Base-by-base conservation (phyloP, 2,888 invertebrate genomes). In the Gisinianus flammeolus region DNA sequence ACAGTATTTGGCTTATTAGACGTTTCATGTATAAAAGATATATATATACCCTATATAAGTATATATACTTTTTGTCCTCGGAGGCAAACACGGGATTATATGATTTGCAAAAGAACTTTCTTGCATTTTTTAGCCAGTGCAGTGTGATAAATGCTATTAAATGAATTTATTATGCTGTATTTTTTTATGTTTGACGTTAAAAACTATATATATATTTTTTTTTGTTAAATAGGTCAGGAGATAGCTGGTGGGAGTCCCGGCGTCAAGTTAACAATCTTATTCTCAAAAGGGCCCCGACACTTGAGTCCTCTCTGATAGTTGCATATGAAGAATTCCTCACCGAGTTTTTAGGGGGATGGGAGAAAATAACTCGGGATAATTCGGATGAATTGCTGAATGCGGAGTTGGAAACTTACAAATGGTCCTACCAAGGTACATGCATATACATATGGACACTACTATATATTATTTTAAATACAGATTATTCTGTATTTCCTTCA, bases 251-350 rank as follows among this genome's bases (percentile, higher is more conserved):
- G 58, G 33, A 6, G 19, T 16, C 16, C n/a, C 26, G 76, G 4
- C 52, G 52, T 22, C 10, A 30, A 6, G n/a, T 54, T 16, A 76
- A 76, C 35, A 6, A 28, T 8, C 5, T 56, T 19, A 2, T 76
- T 6, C 56, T 76, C 12, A 76, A 68, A 24, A 31, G 62, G 24
- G 10, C 71, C 6, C 54, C 56, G 91, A 33, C 93, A 93, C 77
- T 90, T 92, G 0, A 90, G 10, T 22, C 26, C 8, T 6, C 16
- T 8, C 52, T 69, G 24, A 33, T 76, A 33, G 12, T 22, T 19
- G n/a, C 76, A 1, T 76, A 33, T 58, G 76, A 76, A 22, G 56
- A 69, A 8, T 58, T 22, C 19, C 6, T 76, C 2, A 69, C 66
- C 19, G 56, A 58, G 31, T 3, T 56, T 10, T 10, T 76, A 16